A percentile compares a stretch with the other conserved stretches of the same genome.
Evolutionary conservation across 1,140 invertebrate genomes (phyloP).

Genomic region (Eufriesea mexicana): DNA sequence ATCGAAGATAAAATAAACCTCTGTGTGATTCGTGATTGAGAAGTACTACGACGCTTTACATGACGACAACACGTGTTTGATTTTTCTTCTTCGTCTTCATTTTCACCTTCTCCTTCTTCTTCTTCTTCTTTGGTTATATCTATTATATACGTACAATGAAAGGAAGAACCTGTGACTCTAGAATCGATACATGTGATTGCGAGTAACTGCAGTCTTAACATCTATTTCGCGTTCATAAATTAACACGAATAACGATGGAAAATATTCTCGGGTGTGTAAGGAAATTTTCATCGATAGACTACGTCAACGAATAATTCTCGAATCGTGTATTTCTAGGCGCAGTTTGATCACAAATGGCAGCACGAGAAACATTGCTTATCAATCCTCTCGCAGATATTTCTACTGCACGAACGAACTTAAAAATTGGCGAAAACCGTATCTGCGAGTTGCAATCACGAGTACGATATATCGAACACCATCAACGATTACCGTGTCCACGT

Average conservation of each 20-base stretch:
- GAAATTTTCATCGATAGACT: too few relatives aligned
- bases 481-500: neutral
- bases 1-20: neutral
- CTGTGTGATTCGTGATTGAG: neutral
- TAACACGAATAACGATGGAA: neutral
- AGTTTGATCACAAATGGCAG: too few relatives aligned
- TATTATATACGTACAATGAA: neutral
- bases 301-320: too few relatives aligned
- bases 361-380: too few relatives aligned
- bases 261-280: too few relatives aligned
- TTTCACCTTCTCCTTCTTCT: too few relatives aligned
- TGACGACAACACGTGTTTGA: too few relatives aligned
- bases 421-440: neutral
- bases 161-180: neutral
- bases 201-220: neutral
- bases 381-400: too few relatives aligned
- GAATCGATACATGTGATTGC: neutral
- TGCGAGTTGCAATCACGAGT: neutral
- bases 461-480: conserved; percentile 3
- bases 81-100: too few relatives aligned
- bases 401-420: neutral
- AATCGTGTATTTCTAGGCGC: too few relatives aligned
- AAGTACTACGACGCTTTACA: too few relatives aligned
- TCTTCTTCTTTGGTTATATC: neutral
- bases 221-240: neutral